Conservation (phyloP, 30 jellyfish, hydroid and myxozoan species). For the Phacellophora camtschatica region DNA sequence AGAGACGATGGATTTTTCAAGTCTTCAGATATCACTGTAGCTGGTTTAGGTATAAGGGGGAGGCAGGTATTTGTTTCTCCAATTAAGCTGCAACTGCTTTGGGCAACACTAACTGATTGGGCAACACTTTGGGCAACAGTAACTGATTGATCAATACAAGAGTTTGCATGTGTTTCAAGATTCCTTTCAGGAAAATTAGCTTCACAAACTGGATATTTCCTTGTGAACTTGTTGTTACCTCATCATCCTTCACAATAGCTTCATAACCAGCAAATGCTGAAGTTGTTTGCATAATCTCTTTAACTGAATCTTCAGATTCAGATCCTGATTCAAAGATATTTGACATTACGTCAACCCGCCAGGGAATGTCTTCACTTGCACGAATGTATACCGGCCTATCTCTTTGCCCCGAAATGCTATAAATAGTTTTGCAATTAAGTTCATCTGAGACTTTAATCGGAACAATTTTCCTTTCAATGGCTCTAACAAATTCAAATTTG, state of each 20-base stretch:
- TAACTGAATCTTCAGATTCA: conserved; percentile 2
- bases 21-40: background rate
- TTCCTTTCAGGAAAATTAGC: background rate
- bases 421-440: background rate
- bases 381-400: conserved; percentile 21
- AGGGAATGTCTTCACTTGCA: background rate
- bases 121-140: too few relatives aligned
- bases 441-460: conserved; percentile 4
- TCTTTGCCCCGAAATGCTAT: conserved; percentile 13
- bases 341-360: background rate
- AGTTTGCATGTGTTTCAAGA: conserved; percentile 25
- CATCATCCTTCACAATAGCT: too few relatives aligned
- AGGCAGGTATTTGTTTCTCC: too few relatives aligned
- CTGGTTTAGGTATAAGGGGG: background rate
- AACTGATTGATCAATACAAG: background rate
- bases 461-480: conserved; percentile 9
- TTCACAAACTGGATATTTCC: conserved; percentile 37
- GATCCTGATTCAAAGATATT: background rate
- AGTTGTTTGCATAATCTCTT: background rate
- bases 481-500: conserved; percentile 42
- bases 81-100: too few relatives aligned
- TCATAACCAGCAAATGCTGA: too few relatives aligned
- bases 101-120: too few relatives aligned
- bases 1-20: background rate
- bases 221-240: background rate